Conservation (phyloP, 2,797 vertebrate genomes). For the Coreius guichenoti region DNA sequence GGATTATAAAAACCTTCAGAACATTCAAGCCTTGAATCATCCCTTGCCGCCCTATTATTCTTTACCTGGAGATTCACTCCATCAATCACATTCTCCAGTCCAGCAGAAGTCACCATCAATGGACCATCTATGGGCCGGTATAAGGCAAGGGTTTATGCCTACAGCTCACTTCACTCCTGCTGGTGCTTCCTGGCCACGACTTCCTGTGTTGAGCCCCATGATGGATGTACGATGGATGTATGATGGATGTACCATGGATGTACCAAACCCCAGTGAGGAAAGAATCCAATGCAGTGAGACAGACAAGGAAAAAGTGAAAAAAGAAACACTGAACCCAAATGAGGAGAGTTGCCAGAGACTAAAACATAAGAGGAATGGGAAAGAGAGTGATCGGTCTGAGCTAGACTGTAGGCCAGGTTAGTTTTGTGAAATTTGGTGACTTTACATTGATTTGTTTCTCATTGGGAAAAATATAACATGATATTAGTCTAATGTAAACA, state of each 20-base stretch:
- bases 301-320: not conserved
- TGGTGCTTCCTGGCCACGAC: slow-evolving; percentile 50
- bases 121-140: slow-evolving; percentile 41
- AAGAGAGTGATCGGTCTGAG: slow-evolving; percentile 59
- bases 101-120: slow-evolving; percentile 45
- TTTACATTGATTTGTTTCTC: not conserved
- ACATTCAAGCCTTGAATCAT: slow-evolving; percentile 39
- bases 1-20: slow-evolving; percentile 48
- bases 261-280: not conserved
- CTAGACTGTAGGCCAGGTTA: slow-evolving; percentile 77
- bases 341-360: not conserved
- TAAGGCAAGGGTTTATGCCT: slow-evolving; percentile 36
- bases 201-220: slow-evolving; percentile 51
- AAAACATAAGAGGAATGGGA: slow-evolving; percentile 17
- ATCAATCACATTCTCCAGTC: slow-evolving; percentile 37
- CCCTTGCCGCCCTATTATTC: slow-evolving; percentile 18
- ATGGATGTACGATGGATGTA: slow-evolving; percentile 14
- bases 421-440: slow-evolving; percentile 4
- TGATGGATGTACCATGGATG: slow-evolving; percentile 21
- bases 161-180: slow-evolving; percentile 17
- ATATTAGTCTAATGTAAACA: not conserved
- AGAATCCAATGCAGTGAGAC: not conserved
- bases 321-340: slow-evolving; percentile 30
- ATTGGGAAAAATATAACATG: not conserved
- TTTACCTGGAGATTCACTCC: slow-evolving; percentile 47